Conservation (phyloP, 1,140 invertebrate genomes). For the Proales similis region DNA sequence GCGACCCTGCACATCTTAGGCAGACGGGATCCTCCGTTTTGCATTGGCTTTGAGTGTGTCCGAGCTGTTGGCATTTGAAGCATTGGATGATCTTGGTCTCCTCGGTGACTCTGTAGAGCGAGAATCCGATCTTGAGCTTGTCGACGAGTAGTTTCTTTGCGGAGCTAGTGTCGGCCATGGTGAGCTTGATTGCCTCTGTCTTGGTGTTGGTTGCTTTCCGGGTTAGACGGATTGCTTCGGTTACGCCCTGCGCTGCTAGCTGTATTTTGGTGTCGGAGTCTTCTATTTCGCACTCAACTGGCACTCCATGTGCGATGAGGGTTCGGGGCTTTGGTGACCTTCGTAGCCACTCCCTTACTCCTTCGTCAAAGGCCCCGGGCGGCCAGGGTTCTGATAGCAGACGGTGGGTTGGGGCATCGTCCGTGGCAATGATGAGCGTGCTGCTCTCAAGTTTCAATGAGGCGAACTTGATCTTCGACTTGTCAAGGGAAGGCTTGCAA, state of each 20-base stretch:
- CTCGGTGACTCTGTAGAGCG: not conserved
- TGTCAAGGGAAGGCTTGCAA: not conserved
- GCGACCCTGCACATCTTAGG: not conserved
- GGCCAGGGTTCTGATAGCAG: not conserved
- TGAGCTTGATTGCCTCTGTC: not conserved
- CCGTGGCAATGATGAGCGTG: not conserved
- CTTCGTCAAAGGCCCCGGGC: not conserved
- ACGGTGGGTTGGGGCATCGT: not conserved
- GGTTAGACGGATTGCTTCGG: not conserved
- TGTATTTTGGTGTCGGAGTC: not conserved
- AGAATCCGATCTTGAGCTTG: not conserved
- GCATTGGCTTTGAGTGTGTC: not conserved
- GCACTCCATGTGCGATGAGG: not conserved
- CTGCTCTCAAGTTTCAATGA: not conserved
- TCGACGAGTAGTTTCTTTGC: not conserved
- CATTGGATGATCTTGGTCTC: constrained; percentile 21
- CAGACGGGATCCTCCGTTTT: not conserved
- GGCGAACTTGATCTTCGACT: constrained; percentile 8
- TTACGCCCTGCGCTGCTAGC: constrained; percentile 1
- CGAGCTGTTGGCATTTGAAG: constrained; percentile 12
- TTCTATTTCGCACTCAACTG: not conserved
- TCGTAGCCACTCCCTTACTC: not conserved
- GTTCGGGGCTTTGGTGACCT: not conserved
- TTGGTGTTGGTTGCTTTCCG: constrained; percentile 2
- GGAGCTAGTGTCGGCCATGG: not conserved